Percentiles rank a stretch among this genome's conserved stretches.
These are phyloP conservation scores for Bradypodion ventrale DNA, from an alignment of 2,797 vertebrate genomes.

Conservation along the genomic window DNA sequence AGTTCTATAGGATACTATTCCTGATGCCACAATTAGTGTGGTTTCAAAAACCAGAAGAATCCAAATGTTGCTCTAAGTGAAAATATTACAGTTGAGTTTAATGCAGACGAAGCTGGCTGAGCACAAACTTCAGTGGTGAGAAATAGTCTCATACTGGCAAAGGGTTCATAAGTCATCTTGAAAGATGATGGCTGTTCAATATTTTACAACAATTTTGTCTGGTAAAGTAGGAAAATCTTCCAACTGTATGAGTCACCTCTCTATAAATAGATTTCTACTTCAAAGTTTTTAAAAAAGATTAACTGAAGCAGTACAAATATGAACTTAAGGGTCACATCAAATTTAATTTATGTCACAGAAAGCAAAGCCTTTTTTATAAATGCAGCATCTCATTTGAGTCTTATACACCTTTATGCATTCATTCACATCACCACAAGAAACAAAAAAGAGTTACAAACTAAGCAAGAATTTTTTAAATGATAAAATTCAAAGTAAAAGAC, in stretches of 20 bases:
- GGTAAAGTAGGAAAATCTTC: constrained; percentile 27
- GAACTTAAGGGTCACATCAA: constrained; percentile 51
- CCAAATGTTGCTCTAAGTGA: background rate
- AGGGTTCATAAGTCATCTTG: background rate
- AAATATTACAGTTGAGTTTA: background rate
- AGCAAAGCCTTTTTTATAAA: background rate
- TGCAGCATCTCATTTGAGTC: constrained; percentile 3
- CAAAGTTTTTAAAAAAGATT: constrained; percentile 19
- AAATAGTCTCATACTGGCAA: constrained; percentile 1
- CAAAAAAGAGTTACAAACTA: background rate
- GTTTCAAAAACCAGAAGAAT: background rate
- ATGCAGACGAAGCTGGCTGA: background rate
- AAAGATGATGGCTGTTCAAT: background rate
- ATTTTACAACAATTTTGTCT: constrained; percentile 14
- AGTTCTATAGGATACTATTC: background rate
- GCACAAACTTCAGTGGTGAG: background rate
- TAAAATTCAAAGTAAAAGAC: background rate
- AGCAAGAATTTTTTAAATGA: background rate
- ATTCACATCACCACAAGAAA: constrained; percentile 11
- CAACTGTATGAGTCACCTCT: constrained; percentile 27
- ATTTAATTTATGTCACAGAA: constrained; percentile 39
- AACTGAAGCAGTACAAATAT: constrained; percentile 47
- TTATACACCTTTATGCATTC: constrained; percentile 24
- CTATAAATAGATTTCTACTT: constrained; percentile 40
- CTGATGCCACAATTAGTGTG: background rate